These are phyloP conservation scores for Amblyopsis rosae DNA, from an alignment of 2,113 vertebrate genomes.

Conservation along the genomic window DNA sequence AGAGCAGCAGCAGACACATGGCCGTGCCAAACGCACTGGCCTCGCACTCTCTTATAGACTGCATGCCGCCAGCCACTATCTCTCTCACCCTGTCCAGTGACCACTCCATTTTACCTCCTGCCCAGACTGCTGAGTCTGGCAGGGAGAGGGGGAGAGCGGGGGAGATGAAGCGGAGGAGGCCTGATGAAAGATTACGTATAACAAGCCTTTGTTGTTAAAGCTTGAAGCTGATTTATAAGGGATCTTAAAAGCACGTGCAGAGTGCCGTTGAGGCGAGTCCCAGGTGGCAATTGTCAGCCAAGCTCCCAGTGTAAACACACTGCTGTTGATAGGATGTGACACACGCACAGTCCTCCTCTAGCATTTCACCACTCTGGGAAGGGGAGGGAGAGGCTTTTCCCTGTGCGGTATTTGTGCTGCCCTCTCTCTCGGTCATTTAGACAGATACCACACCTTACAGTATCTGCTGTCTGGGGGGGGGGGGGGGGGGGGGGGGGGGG, in stretches of 20 bases:
- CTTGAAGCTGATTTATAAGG: slow-evolving; percentile 32
- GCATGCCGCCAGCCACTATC: slow-evolving; percentile 87
- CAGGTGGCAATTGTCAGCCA: slow-evolving; percentile 37
- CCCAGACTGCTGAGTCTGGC: slow-evolving; percentile 53
- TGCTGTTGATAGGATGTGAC: slow-evolving; percentile 61
- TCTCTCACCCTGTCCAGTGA: slow-evolving; percentile 89
- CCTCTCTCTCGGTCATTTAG: slow-evolving; percentile 46
- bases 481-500: slow-evolving; percentile 55
- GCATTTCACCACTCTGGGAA: slow-evolving; percentile 63
- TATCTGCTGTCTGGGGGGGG: slow-evolving; percentile 59
- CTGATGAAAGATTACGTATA: slow-evolving; percentile 46
- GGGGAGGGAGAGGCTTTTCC: slow-evolving; percentile 37
- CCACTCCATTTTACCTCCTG: slow-evolving; percentile 76
- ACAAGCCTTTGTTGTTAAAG: slow-evolving; percentile 46
- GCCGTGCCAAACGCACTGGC: slow-evolving; percentile 80
- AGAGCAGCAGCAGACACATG: slow-evolving; percentile 86
- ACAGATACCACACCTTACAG: slow-evolving; percentile 56
- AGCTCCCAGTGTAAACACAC: slow-evolving; percentile 49
- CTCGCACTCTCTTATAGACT: slow-evolving; percentile 91
- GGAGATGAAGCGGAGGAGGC: neutral
- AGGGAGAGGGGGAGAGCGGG: neutral
- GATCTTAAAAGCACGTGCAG: slow-evolving; percentile 29
- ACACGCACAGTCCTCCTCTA: slow-evolving; percentile 37
- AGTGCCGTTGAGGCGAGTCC: slow-evolving; percentile 35
- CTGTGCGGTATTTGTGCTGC: slow-evolving; percentile 49